Evolutionary conservation across 2,888 invertebrate genomes (phyloP), one percentile per base, ranked within the genome.

Genomic region (Morpho deidamia): DNA sequence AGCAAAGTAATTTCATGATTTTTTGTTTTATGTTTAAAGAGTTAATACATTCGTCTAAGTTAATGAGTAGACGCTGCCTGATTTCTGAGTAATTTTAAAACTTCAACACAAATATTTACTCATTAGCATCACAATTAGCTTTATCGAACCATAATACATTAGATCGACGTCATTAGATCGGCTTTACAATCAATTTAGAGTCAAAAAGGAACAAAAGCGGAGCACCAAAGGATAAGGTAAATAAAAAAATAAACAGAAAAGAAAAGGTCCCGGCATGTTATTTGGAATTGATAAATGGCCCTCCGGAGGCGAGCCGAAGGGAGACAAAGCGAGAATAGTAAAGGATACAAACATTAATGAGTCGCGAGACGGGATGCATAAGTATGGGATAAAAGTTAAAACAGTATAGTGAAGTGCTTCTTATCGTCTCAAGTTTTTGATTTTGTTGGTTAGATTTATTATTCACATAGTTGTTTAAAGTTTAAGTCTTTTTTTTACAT

Each of bases 211-310:
- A 60, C 71, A 76, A 72, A 78, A 78, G 81, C 76, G 76, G 74
- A 76, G 76, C 78, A 81, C 71, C 77, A 76, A 82, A 79, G 80
- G 79, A 83, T 83, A 84, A 84, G 72, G 80, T 83, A 83, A 87
- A 84, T 82, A 88, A 86, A 88, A 86, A 86, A 87, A 87, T 74
- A 87, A 83, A 85, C 81, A 80, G 67, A 79, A 74, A 74, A 80
- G 79, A 83, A 86, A 87, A 82, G 81, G 78, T 73, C 83, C 83
- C 82, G 83, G 81, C 81, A 87, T 86, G 88, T 87, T 89, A 88
- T 88, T 89, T 87, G 83, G 89, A 83, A 85, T 89, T 88, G 89
- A 89, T 89, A 89, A 89, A 89, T 89, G 82, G 83, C 78, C 82
- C 80, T 78, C 81, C 82, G 74, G 76, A 84, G 86, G 80, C 72